A percentile compares a stretch with the other conserved stretches of the same genome.
Conservation (phyloP, 1,140 invertebrate genomes). For the Diprion similis region DNA sequence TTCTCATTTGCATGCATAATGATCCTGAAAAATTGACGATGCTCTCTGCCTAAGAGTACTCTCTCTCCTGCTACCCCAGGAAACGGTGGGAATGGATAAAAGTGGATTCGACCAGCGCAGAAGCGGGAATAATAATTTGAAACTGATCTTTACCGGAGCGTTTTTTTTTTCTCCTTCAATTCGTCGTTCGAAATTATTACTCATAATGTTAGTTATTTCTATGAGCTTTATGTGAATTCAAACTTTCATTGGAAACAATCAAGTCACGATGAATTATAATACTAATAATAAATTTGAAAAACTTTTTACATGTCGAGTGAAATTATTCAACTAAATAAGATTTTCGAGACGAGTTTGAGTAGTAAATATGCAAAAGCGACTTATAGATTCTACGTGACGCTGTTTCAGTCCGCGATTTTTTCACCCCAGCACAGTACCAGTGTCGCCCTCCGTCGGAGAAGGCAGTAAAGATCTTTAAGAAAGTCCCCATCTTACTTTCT, state of each 20-base stretch:
- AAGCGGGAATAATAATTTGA: not conserved
- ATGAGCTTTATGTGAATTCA: not conserved
- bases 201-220: not conserved
- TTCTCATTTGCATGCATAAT: constrained; percentile 16
- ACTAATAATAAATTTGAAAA: no score
- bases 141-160: not conserved
- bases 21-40: constrained; percentile 15
- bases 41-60: not conserved
- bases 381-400: not conserved
- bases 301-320: no score
- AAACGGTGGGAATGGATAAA: not conserved
- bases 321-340: no score
- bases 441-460: constrained; percentile 58
- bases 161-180: not conserved
- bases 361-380: not conserved
- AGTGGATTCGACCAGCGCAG: not conserved
- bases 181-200: not conserved
- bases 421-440: constrained; percentile 42
- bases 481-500: constrained; percentile 49
- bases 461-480: constrained; percentile 58
- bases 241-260: not conserved
- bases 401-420: constrained; percentile 29
- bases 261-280: no score
- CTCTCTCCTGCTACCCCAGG: not conserved
- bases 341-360: no score